Percentiles rank a stretch among this genome's conserved stretches.
These are phyloP conservation scores for Camelus dromedarius DNA, from an alignment of 2,113 vertebrate genomes.

Conservation along the genomic window DNA sequence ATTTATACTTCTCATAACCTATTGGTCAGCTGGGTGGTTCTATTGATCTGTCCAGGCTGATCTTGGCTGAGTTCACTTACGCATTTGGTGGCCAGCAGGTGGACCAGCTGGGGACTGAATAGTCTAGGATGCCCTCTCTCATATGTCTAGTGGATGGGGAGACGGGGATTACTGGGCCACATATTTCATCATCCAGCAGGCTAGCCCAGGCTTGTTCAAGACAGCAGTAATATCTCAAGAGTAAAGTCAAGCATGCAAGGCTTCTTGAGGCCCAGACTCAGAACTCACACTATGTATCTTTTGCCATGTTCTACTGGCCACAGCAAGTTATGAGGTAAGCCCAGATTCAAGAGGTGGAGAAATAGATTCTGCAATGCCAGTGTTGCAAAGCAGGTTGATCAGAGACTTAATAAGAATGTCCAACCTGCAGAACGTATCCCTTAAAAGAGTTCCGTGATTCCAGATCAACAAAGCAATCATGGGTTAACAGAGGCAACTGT, in stretches of 20 bases:
- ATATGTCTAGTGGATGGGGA: not conserved
- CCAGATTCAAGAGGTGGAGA: not conserved
- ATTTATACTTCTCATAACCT: not conserved
- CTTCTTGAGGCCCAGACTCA: not conserved
- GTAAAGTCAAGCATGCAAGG: not conserved
- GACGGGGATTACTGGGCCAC: not conserved
- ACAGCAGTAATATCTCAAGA: not conserved
- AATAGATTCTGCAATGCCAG: not conserved
- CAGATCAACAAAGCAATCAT: slow-evolving; percentile 15
- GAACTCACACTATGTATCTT: not conserved
- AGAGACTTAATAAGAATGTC: not conserved
- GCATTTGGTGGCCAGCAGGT: not conserved
- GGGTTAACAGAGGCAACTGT: not conserved
- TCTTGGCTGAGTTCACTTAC: not conserved
- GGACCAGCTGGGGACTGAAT: not conserved
- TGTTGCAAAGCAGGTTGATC: not conserved
- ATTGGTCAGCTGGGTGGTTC: not conserved
- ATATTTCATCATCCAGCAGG: not conserved
- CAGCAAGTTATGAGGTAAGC: not conserved
- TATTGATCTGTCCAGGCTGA: not conserved
- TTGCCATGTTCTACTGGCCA: not conserved
- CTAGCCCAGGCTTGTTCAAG: not conserved
- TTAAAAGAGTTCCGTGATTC: slow-evolving; percentile 39
- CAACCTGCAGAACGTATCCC: slow-evolving; percentile 13
- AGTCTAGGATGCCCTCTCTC: not conserved